phyloP scores from a whole-genome alignment of 2,797 vertebrate genomes.

The Hippocampus kuda region DNA sequence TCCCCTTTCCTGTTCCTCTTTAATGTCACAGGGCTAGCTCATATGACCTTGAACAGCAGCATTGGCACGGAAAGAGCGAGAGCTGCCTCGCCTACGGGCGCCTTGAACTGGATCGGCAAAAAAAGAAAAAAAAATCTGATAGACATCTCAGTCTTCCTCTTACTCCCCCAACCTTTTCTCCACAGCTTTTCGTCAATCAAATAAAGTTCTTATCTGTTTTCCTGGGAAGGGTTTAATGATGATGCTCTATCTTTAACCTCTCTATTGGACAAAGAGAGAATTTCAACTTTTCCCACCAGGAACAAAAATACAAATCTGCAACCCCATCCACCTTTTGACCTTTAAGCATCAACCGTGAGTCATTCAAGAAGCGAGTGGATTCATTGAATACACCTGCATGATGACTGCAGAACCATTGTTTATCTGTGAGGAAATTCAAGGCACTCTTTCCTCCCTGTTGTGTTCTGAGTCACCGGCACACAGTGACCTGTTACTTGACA shows the following conservation, averaged over 20 bases:
- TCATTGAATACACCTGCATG: constrained; percentile 43
- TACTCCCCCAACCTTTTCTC: constrained; percentile 29
- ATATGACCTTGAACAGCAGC: constrained; percentile 92
- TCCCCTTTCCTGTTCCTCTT: constrained; percentile 69
- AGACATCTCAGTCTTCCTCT: constrained; percentile 83
- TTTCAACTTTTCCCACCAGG: constrained; percentile 66
- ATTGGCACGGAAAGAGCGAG: constrained; percentile 79
- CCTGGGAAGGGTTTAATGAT: constrained; percentile 81
- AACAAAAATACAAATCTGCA: constrained; percentile 52
- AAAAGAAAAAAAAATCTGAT: constrained; percentile 85
- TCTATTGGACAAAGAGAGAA: constrained; percentile 63
- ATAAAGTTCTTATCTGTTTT: constrained; percentile 58
- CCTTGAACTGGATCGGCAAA: constrained; percentile 99
- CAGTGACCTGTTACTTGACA: constrained; percentile 47
- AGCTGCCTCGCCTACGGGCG: constrained; percentile 94
- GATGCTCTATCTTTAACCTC: constrained; percentile 89
- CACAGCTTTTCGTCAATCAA: constrained; percentile 59
- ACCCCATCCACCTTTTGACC: constrained; percentile 21
- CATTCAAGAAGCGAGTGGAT: constrained; percentile 30
- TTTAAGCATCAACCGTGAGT: constrained; percentile 19
- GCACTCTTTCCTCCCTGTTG: constrained; percentile 12
- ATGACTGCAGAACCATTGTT: constrained; percentile 28
- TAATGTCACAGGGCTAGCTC: constrained; percentile 96
- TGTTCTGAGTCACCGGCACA: constrained; percentile 36
- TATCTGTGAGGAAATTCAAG: constrained; percentile 34